Base-by-base conservation (phyloP, 2,888 invertebrate genomes). In the Ormyrus thymus region DNA sequence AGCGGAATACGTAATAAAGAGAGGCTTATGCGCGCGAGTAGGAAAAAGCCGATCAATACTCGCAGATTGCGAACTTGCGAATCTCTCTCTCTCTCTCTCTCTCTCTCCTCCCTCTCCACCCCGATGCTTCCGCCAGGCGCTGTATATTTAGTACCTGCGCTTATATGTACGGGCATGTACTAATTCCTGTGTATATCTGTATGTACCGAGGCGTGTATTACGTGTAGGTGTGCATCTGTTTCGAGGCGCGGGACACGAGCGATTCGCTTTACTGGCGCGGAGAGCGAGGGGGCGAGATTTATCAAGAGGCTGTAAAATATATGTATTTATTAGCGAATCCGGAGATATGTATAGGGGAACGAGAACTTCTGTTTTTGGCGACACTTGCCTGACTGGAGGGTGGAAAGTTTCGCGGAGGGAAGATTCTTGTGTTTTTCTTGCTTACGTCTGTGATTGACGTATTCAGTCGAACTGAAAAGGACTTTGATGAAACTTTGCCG, bases 241-340 rank as follows among this genome's bases (percentile, higher is more conserved):
- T 66, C 66, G 48, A 66, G 9, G 13, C 29, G n/a, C 46, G 15
- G 29, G n/a, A 13, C 66, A 66, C 65, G n/a, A n/a, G 74, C 55
- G 65, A 74, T 72, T 45, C 29, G 56, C 11, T 53, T 66, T 59
- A 48, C 51, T 61, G 48, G 29, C 62, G 13, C 59, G 43, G 11
- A 11, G 58, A 46, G 6, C 55, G 50, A 73, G 7, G 62, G 29
- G 4, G 29, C 29, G 29, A 29, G 29, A 4, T 29, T 29, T 29
- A 29, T 29, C 29, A 76, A 73, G 76, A 80, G 73, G 79, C 69
- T 80, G 76, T 76, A 75, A 46, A 11, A 50, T 43, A 55, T 77
- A 66, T 43, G n/a, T 65, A 58, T 58, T 58, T 70, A 62, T 68
- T 29, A 29, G 29, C 29, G 29, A 29, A 29, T 29, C 29, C 29